These are phyloP conservation scores for Notechis scutatus DNA, from an alignment of 2,113 vertebrate species.

Conservation along the genomic window DNA sequence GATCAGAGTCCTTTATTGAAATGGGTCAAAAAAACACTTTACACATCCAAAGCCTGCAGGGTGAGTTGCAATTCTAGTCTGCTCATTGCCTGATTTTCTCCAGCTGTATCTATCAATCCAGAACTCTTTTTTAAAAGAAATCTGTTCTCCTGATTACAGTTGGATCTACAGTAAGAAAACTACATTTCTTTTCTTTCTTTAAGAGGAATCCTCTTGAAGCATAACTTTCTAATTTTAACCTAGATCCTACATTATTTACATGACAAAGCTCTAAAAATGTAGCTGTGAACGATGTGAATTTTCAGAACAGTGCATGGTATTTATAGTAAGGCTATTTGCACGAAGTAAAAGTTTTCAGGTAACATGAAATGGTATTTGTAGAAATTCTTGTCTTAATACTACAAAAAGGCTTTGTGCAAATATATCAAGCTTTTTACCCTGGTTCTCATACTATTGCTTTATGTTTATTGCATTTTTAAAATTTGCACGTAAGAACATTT, in stretches of 20 bases:
- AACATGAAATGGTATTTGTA: neutral
- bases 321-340: neutral
- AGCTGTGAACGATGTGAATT: neutral
- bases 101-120: neutral
- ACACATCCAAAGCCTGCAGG: neutral
- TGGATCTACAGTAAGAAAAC: neutral
- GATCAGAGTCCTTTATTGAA: neutral
- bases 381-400: neutral
- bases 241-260: conserved; percentile 10
- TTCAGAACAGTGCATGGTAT: neutral
- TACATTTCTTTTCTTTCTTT: neutral
- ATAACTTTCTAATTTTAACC: conserved; percentile 27
- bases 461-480: neutral
- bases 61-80: neutral
- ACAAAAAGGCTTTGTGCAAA: neutral
- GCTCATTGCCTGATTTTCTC: neutral
- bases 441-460: neutral
- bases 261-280: neutral
- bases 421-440: conserved; percentile 5
- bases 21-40: neutral
- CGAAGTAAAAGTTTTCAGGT: neutral
- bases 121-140: neutral
- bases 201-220: neutral
- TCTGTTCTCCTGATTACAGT: neutral
- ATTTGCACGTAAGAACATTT: neutral